Evolutionary conservation across 2,797 vertebrate species (phyloP), one percentile per base, ranked within the genome.

Genomic region (Chiloscyllium punctatum): DNA sequence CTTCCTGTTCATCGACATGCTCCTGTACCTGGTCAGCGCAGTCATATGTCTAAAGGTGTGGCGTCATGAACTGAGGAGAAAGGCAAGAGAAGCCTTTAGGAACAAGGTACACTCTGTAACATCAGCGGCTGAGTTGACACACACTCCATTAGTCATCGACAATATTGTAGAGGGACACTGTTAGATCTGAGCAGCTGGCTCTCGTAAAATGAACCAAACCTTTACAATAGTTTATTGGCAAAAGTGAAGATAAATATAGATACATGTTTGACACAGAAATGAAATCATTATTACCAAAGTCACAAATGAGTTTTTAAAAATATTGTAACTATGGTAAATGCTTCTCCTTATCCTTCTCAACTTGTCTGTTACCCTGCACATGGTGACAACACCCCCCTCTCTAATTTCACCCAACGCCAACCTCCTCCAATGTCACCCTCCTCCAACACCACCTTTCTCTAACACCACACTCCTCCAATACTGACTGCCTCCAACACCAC

Each of bases 1-100:
- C 5, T 98, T 98, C 97, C 96, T 98, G 96, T 98, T 98, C 96
- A 97, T 98, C 96, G 97, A 97, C 95, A 97, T 97, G 96, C 37
- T 96, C 1, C 96, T 98, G 96, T 98, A 98, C 96, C 97, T 98
- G 66, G 96, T 97, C 91, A 97, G 98, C 96, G 97, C 98, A 96
- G 33, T 97, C 92, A 97, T 97, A 2, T 97, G 97, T 91, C 97
- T 98, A 96, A 98, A 97, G 97, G 97, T 97, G 97, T 97, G 98
- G 98, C 96, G 97, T 86, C 97, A 97, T 0, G 97, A 98, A 96
- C 96, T 97, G 0, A 3, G 69, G 1, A 96, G 97, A 0, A 96
- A 96, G 92, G 96, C 96, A 57, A 96, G 4, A 94, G 92, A 96
- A 87, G 96, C 96, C 92, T 96, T 96, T 69, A 13, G 95, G 27